A percentile compares a stretch with the other conserved stretches of the same genome.
Conservation (phyloP, 2,113 vertebrate genomes). For the Psittacus erithacus region DNA sequence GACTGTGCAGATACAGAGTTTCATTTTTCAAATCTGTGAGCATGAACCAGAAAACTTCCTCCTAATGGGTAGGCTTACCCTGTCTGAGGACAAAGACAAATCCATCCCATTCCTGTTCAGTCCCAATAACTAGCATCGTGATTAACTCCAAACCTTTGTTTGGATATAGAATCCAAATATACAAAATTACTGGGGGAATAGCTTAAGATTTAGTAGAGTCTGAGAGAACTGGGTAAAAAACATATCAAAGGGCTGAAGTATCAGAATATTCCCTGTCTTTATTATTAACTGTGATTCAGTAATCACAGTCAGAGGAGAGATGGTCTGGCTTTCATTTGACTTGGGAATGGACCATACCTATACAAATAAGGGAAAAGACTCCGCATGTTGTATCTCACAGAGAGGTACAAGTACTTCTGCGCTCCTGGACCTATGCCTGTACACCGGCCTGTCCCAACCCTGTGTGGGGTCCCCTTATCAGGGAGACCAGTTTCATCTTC, state of each 20-base stretch:
- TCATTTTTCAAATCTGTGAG: background rate
- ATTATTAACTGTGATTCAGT: background rate
- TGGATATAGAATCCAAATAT: background rate
- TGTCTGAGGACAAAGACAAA: background rate
- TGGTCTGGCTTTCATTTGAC: background rate
- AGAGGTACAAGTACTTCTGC: accelerated
- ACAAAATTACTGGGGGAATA: background rate
- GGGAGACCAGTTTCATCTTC: background rate
- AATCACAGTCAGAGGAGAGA: background rate
- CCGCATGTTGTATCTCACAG: background rate
- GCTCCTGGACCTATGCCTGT: accelerated
- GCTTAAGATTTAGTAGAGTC: background rate
- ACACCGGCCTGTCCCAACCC: background rate
- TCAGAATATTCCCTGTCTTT: background rate
- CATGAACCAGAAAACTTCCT: background rate
- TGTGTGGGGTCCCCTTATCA: background rate
- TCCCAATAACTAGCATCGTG: accelerated
- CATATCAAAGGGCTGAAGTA: background rate
- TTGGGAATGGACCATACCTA: background rate
- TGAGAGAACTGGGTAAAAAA: background rate
- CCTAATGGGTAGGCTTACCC: background rate
- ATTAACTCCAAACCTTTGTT: background rate
- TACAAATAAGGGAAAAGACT: background rate
- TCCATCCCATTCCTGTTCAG: background rate
- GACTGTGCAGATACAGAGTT: background rate